Base-by-base conservation (phyloP, 1,140 invertebrate species). In the Hestina assimilis region DNA sequence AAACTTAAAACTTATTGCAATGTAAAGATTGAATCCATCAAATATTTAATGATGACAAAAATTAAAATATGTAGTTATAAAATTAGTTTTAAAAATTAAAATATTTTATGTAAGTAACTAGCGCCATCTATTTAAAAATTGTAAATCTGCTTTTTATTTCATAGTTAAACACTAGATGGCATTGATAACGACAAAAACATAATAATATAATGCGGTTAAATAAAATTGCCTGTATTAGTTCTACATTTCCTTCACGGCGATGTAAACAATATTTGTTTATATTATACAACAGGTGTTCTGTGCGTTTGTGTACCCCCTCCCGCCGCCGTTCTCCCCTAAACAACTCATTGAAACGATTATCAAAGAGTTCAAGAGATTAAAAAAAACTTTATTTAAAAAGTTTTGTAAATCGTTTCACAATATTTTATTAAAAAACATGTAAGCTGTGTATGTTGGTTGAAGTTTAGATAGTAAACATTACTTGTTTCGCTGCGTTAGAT, bases 231-330 rank as follows among this genome's bases (percentile, higher is more conserved):
- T 15, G 2, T n/a, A 38, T 28, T 38, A 9, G 14, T 38, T 31
- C 12, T 46, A 55, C 29, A 11, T 9, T 38, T 9, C 21, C 4
- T 40, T 52, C 28, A 17, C 9, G 12, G 7, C 9, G 6, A 29
- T 26, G 20, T 31, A 23, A 33, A 23, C 28, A 38, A 19, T 17
- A 38, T 38, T 38, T 38, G 33, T 38, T 38, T 21, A 9, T 12
- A 40, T 40, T 20, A 53, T 15, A 60, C 63, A 61, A 59, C 71
- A 74, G 71, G 71, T 74, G 71, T 74, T 71, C 17, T 2, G 19
- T 28, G 24, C 24, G 24, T 28, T 28, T 38, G 29, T 15, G 9
- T 38, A 40, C 12, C 29, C 28, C 21, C 12, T 19, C 14, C 6
- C 31, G 42, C 41, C 19, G 20, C 51, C 12, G 4, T 5, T 5